A percentile compares a stretch with the other conserved stretches of the same genome.
Evolutionary conservation across 2,797 vertebrate genomes (phyloP).

Genomic region (Allobates femoralis): DNA sequence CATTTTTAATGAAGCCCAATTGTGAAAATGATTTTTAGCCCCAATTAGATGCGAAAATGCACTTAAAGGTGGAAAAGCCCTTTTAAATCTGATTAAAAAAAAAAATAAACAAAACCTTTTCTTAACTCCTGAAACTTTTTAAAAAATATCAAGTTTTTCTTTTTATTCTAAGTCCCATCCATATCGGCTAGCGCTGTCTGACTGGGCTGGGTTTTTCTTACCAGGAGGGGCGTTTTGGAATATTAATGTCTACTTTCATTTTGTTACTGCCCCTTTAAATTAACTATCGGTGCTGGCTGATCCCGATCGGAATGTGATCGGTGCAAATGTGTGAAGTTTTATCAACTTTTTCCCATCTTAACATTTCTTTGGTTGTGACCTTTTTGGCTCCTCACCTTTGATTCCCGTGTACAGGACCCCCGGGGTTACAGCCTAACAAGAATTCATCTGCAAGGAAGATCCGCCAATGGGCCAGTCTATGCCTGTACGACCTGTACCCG

Average conservation of each 20-base stretch:
- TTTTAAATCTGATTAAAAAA: no score
- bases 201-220: background rate
- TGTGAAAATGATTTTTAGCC: no score
- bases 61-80: no score
- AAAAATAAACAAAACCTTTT: no score
- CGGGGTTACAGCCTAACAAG: background rate
- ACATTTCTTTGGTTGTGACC: background rate
- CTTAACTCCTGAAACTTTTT: no score
- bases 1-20: no score
- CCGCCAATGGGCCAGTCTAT: background rate
- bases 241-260: background rate
- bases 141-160: no score
- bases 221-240: no score
- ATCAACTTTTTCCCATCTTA: background rate
- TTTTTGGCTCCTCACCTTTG: background rate
- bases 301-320: background rate
- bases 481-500: background rate
- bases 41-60: no score
- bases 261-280: background rate
- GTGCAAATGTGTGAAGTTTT: background rate
- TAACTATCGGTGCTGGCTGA: background rate
- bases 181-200: background rate
- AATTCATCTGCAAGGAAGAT: background rate
- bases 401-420: background rate
- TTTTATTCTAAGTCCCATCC: background rate